Evolutionary conservation across 2,888 invertebrate genomes (phyloP).

Genomic region (Pammene fasciana): DNA sequence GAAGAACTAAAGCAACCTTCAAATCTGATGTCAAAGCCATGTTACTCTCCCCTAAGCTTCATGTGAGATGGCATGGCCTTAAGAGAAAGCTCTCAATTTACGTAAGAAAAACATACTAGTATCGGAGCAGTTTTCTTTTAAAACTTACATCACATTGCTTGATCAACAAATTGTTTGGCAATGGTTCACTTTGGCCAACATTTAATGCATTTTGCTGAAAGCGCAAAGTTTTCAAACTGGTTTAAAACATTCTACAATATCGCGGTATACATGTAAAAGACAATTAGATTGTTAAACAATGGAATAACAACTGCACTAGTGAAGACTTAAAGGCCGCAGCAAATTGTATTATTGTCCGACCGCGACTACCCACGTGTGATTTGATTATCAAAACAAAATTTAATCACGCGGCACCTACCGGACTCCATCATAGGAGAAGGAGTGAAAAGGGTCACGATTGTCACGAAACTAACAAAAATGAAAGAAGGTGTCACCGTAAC

Average conservation of each 20-base stretch:
- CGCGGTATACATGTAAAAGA: neutral
- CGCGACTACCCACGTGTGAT: too few species aligned
- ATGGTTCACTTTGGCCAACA: neutral
- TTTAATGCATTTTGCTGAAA: conserved; percentile 5
- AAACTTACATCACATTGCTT: neutral
- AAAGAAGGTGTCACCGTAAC: too few species aligned
- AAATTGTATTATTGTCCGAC: too few species aligned
- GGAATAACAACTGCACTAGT: neutral
- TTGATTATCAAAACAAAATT: too few species aligned
- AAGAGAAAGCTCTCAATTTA: neutral
- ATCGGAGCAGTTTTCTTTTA: neutral
- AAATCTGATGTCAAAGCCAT: too few species aligned
- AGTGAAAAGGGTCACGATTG: too few species aligned
- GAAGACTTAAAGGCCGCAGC: neutral
- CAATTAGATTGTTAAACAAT: neutral
- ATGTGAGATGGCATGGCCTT: too few species aligned
- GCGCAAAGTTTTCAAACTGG: neutral
- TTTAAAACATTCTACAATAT: neutral
- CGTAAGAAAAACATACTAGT: neutral
- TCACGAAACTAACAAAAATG: too few species aligned
- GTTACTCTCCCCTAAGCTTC: too few species aligned
- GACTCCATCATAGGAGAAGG: too few species aligned
- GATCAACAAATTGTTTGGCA: conserved; percentile 9
- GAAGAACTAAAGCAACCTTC: too few species aligned
- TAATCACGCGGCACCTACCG: too few species aligned